Conservation (phyloP, 2,797 vertebrate species). For the Loriculus beryllinus region DNA sequence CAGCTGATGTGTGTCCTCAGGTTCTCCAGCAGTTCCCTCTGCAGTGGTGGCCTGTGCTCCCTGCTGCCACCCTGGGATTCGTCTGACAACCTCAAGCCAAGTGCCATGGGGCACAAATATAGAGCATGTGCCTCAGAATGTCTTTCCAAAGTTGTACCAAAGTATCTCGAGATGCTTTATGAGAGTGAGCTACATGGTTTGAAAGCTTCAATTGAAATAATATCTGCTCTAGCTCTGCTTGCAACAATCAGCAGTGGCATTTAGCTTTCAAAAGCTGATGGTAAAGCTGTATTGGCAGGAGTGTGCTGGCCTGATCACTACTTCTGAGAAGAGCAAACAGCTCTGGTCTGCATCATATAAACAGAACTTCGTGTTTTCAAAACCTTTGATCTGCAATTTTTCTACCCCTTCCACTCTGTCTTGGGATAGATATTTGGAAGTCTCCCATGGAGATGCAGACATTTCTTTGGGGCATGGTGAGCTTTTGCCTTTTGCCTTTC, state of each 20-base stretch:
- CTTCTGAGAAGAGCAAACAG: conserved; percentile 10
- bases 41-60: fast-evolving
- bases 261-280: conserved; percentile 14
- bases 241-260: background rate
- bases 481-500: conserved; percentile 42
- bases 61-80: background rate
- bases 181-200: background rate
- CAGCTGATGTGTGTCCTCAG: background rate
- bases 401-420: background rate
- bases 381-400: conserved; percentile 7
- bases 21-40: background rate
- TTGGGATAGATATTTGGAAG: conserved; percentile 2
- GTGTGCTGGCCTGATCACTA: background rate
- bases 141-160: background rate
- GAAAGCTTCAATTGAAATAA: conserved; percentile 31
- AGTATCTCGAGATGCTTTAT: conserved; percentile 10
- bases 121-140: background rate
- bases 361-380: background rate
- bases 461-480: conserved; percentile 25
- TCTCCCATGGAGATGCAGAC: background rate
- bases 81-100: background rate
- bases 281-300: background rate
- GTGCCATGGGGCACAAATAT: background rate
- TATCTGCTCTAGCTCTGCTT: background rate
- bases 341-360: conserved; percentile 11